Base-by-base conservation (phyloP, 2,113 vertebrate genomes). In the Nothocercus nigrocapillus region DNA sequence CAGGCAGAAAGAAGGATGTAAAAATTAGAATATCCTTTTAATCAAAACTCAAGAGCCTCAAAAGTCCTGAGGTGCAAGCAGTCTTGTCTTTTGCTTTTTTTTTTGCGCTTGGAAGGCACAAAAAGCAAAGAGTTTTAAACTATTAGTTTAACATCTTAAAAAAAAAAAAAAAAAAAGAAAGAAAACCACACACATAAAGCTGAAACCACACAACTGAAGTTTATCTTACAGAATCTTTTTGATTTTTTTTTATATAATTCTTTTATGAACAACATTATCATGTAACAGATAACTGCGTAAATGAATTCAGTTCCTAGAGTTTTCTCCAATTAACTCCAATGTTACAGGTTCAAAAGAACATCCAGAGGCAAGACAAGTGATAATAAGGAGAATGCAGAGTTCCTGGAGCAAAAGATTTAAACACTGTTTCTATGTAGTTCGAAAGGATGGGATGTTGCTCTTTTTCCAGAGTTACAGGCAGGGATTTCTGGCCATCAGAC, bases 11-110 rank as follows among this genome's bases (percentile, higher is more conserved):
- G 24, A 16, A 93, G n/a, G 54, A 88, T 53, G 49, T 36, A 74
- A 69, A 89, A 95, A 76, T 73, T 56, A 91, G 61, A 45, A 89
- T 87, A 53, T 9, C 20, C 36, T 94, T 81, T 89, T 63, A 80
- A 94, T 34, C 32, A 54, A 90, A 94, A 92, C 36, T 40, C 47
- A 77, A 69, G 44, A 76, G 28, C 32, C 49, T 73, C 30, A 21
- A 3, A 89, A 89, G 59, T 40, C 13, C 75, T 8, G 13, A 82
- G 58, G 67, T 62, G 85, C 87, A 92, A 82, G 16, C 32, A 74
- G 21, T 45, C 61, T 51, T 77, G n/a, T 51, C 9, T 5, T 28
- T 77, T 54, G 19, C 45, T 27, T 6, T 25, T 28, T 25, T 28
- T 70, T 69, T 27, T 76, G 42, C 44, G 40, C n/a, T 95, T 80